Conservation (phyloP, 2,113 vertebrate species). For the Phalacrocorax brasilianus region DNA sequence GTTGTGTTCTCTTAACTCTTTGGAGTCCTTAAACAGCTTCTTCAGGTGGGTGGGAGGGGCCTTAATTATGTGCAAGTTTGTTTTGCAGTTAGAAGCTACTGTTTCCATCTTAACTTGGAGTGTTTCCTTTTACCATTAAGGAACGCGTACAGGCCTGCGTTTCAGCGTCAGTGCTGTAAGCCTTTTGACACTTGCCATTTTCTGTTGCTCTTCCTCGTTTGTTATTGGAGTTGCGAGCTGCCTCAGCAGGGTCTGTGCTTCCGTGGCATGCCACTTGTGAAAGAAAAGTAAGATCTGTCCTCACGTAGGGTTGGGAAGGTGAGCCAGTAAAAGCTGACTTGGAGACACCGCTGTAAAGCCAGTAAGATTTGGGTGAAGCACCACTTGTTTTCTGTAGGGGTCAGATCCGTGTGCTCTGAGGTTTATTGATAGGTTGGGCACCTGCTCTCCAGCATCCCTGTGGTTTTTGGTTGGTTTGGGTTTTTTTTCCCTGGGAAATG, state of each 20-base stretch:
- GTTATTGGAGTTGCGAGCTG: neutral
- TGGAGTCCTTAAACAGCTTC: neutral
- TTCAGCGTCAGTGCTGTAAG: neutral
- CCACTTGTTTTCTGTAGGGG: rapidly evolving
- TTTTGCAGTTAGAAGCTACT: neutral
- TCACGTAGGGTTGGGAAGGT: neutral
- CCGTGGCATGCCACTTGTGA: rapidly evolving
- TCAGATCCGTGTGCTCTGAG: neutral
- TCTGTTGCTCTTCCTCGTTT: neutral
- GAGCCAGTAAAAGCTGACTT: neutral
- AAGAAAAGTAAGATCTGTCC: neutral
- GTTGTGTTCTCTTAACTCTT: neutral
- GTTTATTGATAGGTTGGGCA: neutral
- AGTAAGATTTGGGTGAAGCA: neutral
- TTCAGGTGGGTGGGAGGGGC: neutral
- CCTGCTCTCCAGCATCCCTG: neutral
- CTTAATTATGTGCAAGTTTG: neutral
- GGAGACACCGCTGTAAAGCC: neutral
- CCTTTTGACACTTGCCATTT: neutral
- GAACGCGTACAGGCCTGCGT: neutral
- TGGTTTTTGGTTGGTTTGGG: neutral
- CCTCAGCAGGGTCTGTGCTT: neutral
- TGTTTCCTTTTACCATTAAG: neutral
- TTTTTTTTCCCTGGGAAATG: neutral
- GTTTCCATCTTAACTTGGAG: neutral